These are phyloP conservation scores for Polia nebulosa DNA, from an alignment of 2,888 invertebrate genomes.

Conservation along the genomic window DNA sequence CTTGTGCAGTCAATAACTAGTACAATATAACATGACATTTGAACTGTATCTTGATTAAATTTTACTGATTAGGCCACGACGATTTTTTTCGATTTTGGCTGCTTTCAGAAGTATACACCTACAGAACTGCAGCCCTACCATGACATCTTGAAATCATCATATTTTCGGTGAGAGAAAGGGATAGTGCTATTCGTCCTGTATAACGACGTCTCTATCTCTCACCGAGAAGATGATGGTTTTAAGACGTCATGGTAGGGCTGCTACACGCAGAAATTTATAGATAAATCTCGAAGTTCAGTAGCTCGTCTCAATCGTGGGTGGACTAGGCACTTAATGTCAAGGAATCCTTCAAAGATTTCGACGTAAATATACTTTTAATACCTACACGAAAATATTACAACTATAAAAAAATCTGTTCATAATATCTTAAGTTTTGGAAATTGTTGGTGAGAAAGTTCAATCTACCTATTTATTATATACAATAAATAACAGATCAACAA, in stretches of 20 bases:
- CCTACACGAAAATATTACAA: background rate
- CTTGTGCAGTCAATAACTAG: conserved; percentile 4
- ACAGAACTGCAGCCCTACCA: too few species aligned
- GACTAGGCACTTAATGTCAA: conserved; percentile 1
- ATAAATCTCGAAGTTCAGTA: background rate
- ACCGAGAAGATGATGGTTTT: too few species aligned
- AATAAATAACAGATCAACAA: conserved; percentile 50
- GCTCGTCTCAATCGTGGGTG: background rate
- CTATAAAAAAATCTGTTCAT: background rate
- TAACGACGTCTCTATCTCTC: too few species aligned
- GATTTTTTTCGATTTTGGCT: too few species aligned
- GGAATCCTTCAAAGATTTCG: conserved; percentile 8
- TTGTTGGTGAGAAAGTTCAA: conserved; percentile 19
- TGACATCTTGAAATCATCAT: too few species aligned
- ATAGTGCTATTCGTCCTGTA: too few species aligned
- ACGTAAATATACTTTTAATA: background rate
- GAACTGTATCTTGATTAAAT: background rate
- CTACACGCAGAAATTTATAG: background rate
- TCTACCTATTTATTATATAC: conserved; percentile 52
- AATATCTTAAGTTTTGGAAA: background rate
- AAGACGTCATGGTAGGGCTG: too few species aligned
- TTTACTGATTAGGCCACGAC: background rate
- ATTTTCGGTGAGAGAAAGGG: too few species aligned
- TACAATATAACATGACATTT: background rate
- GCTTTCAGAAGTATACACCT: too few species aligned